Evolutionary conservation across 1,140 invertebrate genomes (phyloP), one percentile per base, ranked within the genome.

Genomic region (Drosophila kanapiae): DNA sequence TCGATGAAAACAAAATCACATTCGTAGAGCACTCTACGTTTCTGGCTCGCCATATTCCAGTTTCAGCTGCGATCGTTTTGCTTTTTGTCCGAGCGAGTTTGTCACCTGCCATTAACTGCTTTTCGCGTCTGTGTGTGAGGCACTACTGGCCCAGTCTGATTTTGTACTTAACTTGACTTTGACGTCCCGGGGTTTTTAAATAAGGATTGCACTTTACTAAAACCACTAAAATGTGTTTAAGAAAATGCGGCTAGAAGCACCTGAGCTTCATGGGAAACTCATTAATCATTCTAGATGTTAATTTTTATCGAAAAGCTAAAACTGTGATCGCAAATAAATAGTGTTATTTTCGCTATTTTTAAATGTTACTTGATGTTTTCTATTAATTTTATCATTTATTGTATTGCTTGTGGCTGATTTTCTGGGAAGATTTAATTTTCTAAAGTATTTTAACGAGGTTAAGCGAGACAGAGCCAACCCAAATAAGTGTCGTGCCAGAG

Each of bases 71-170:
- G 49, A 63, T 63, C 61, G 47, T 40, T 72, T 68, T 11, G 65
- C 31, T 31, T 16, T 67, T 69, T 69, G 48, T 14, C 42, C 14
- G 47, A 71, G 42, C 65, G 13, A 35, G 35, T 71, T 71, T 71
- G 69, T 71, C 65, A 71, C 64, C 42, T 69, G 68, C 23, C 42
- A 57, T 68, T 56, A 35, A 23, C 42, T 40, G 37, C 18, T 54
- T 65, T 57, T 38, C 16, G 18, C 31, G 6, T 31, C 10, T 38
- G 13, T 27, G 35, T 48, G 64, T 14, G 35, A 33, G 13, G 27
- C 37, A 71, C 69, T 43, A 59, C 69, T 72, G 69, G 51, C 67
- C 45, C 69, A 72, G 43, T 72, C 37, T 40, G 63, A 13, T n/a
- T 45, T 43, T 70, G 29, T n/a, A 54, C n/a, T 53, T 18, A 35